Conservation (phyloP, 2,888 invertebrate species). For the Mamestra brassicae region DNA sequence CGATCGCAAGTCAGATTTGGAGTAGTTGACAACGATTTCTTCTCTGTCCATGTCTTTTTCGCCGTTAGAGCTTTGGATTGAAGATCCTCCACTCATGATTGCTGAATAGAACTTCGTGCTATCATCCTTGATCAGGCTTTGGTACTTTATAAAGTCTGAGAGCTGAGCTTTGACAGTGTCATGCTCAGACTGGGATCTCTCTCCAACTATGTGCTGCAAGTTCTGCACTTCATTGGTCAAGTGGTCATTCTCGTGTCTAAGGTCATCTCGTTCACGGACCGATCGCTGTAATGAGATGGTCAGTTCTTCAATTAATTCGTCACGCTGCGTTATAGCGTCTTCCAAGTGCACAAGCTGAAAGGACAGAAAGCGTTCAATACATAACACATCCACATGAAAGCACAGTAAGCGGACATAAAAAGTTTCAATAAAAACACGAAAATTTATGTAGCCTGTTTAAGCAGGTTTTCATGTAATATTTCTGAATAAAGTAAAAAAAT, state of each 20-base stretch:
- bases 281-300: slow-evolving; percentile 93
- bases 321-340: slow-evolving; percentile 92
- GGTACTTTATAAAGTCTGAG: slow-evolving; percentile 87
- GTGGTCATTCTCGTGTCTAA: slow-evolving; percentile 92
- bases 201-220: slow-evolving; percentile 83
- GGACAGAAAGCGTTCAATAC: slow-evolving; percentile 83
- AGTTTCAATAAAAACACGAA: background rate
- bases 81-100: slow-evolving; percentile 83
- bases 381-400: slow-evolving; percentile 73
- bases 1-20: slow-evolving; percentile 83
- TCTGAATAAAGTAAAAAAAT: slow-evolving; percentile 15
- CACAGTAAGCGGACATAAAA: slow-evolving; percentile 45
- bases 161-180: slow-evolving; percentile 85
- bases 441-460: slow-evolving; percentile 8
- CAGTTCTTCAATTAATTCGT: slow-evolving; percentile 93
- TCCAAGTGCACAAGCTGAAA: slow-evolving; percentile 94
- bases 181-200: slow-evolving; percentile 79
- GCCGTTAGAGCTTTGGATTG: slow-evolving; percentile 84
- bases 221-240: slow-evolving; percentile 91
- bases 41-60: slow-evolving; percentile 89
- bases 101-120: slow-evolving; percentile 87
- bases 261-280: slow-evolving; percentile 91
- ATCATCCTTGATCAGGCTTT: slow-evolving; percentile 85
- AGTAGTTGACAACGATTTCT: slow-evolving; percentile 86
- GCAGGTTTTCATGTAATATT: slow-evolving; percentile 15